Conservation (phyloP, 2,888 invertebrate species). For the Gastracanthus pulcherrimus region DNA sequence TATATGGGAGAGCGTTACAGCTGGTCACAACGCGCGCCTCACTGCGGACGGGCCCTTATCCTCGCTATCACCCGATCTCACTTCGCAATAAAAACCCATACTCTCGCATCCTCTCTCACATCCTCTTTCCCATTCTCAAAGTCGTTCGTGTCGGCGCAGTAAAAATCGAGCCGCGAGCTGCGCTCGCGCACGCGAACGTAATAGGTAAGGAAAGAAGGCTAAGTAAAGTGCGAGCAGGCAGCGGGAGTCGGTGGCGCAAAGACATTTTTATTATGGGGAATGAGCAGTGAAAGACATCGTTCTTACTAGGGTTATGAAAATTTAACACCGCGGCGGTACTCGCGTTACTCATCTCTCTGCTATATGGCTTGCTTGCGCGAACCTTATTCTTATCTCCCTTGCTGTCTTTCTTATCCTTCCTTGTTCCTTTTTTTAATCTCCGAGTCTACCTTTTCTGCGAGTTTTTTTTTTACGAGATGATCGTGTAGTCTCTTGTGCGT, state of each 20-base stretch:
- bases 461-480: not conserved
- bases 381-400: not conserved
- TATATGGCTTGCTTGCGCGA: not conserved
- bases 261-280: conserved; percentile 69
- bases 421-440: conserved; percentile 41
- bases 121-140: not conserved
- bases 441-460: not conserved
- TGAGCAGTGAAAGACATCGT: conserved; percentile 66
- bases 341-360: conserved; percentile 62
- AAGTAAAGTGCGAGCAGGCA: conserved; percentile 22
- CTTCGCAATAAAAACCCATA: not conserved
- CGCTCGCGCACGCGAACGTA: not conserved
- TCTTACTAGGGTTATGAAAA: conserved; percentile 69
- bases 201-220: conserved; percentile 12
- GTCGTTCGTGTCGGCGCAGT: not conserved
- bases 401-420: too few species aligned
- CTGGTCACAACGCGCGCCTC: too few species aligned
- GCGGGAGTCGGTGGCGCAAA: conserved; percentile 51
- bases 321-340: conserved; percentile 68
- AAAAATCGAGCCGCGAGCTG: conserved; percentile 20
- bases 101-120: not conserved
- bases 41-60: too few species aligned
- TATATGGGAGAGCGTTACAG: too few species aligned
- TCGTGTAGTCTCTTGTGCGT: not conserved
- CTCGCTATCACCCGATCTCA: not conserved